Conservation (phyloP, 2,797 vertebrate genomes). For the Anguilla pacifica region DNA sequence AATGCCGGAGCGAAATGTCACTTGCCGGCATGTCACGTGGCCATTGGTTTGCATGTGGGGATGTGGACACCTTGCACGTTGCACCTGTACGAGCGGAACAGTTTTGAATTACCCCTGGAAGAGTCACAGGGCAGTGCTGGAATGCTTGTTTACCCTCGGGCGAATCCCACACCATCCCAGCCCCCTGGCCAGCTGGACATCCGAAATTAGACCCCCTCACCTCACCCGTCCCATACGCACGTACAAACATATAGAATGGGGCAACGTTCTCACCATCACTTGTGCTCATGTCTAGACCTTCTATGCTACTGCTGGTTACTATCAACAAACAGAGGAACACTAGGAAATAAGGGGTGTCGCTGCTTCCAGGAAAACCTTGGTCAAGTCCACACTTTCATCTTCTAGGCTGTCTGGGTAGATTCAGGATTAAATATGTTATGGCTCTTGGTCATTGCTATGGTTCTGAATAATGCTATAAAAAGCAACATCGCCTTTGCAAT, state of each 20-base stretch:
- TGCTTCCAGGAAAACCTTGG: not conserved
- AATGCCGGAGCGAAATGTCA: slow-evolving; percentile 61
- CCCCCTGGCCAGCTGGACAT: slow-evolving; percentile 49
- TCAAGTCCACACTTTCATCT: not conserved
- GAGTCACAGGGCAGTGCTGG: slow-evolving; percentile 46
- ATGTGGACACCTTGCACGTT: slow-evolving; percentile 69
- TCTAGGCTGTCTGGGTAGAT: not conserved
- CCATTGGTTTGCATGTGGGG: slow-evolving; percentile 42
- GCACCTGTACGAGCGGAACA: slow-evolving; percentile 68
- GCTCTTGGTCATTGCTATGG: not conserved
- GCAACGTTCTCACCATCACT: slow-evolving; percentile 33
- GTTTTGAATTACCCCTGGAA: slow-evolving; percentile 53
- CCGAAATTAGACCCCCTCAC: slow-evolving; percentile 50
- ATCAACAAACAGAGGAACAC: not conserved
- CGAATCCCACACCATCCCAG: slow-evolving; percentile 42
- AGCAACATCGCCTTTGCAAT: not conserved
- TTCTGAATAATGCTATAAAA: not conserved
- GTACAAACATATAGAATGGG: slow-evolving; percentile 26
- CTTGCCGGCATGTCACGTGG: slow-evolving; percentile 49
- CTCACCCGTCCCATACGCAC: slow-evolving; percentile 6
- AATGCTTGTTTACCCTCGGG: slow-evolving; percentile 55
- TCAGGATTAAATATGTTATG: not conserved
- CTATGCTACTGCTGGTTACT: not conserved
- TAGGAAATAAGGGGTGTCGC: not conserved
- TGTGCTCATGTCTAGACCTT: not conserved